Evolutionary conservation across 2,797 vertebrate genomes (phyloP).

Genomic region (Pterois miles): DNA sequence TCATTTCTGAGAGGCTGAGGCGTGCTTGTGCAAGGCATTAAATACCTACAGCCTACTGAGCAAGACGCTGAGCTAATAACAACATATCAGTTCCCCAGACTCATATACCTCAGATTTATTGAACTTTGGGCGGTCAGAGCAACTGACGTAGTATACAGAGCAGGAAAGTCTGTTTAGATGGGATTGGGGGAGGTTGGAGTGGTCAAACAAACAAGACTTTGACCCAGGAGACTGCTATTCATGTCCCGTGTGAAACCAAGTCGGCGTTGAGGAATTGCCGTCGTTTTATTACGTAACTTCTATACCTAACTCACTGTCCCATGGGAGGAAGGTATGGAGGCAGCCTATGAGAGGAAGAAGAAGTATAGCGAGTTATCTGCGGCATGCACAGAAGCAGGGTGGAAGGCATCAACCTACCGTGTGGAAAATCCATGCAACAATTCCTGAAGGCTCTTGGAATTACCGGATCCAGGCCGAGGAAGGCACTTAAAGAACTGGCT

Average conservation of each 20-base stretch:
- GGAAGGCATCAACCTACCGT: too few relatives aligned
- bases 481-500: too few relatives aligned
- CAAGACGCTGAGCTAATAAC: background rate
- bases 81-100: background rate
- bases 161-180: background rate
- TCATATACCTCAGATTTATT: background rate
- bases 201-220: background rate
- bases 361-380: too few relatives aligned
- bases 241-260: background rate
- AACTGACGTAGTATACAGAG: background rate
- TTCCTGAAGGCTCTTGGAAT: too few relatives aligned
- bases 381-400: too few relatives aligned
- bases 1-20: background rate
- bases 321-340: too few relatives aligned
- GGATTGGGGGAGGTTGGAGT: background rate
- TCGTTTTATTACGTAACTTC: rapidly evolving
- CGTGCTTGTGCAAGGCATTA: background rate
- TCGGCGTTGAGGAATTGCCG: background rate
- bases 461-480: too few relatives aligned
- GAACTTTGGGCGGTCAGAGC: background rate
- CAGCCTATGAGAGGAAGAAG: too few relatives aligned
- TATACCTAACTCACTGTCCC: background rate
- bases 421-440: too few relatives aligned
- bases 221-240: background rate
- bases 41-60: background rate